phyloP scores from a whole-genome alignment of 2,113 vertebrate genomes.

The Atractosteus spatula region DNA sequence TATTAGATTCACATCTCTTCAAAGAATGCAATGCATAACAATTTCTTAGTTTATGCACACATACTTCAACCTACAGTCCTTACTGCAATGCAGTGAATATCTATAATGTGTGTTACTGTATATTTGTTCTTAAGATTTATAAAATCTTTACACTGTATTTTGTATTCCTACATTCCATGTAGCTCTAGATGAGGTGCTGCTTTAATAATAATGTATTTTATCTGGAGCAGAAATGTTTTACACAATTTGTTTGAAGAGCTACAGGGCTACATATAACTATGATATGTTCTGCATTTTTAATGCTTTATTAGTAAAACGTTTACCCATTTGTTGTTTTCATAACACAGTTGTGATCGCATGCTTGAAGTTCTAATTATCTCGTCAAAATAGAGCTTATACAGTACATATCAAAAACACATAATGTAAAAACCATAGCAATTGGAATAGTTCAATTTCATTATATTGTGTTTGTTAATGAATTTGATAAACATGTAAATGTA shows the following conservation, averaged over 20 bases:
- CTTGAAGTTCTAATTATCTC: conserved; percentile 66
- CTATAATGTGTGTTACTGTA: no score
- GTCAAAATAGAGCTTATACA: conserved; percentile 61
- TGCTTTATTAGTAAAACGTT: conserved; percentile 74
- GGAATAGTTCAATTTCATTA: no score
- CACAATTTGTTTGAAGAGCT: conserved; percentile 54
- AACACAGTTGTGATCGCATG: conserved; percentile 68
- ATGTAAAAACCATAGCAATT: conserved; percentile 36
- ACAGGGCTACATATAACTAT: conserved; percentile 55
- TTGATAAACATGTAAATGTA: conserved; percentile 32
- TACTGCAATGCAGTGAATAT: no score
- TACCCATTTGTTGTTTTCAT: conserved; percentile 71
- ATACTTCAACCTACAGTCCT: no score
- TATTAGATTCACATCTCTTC: no score
- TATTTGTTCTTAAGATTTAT: no score
- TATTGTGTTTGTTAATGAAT: no score
- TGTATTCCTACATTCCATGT: neutral
- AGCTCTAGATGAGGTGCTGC: conserved; percentile 45
- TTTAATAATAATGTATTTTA: conserved; percentile 54
- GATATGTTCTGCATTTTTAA: conserved; percentile 52
- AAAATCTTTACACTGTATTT: no score
- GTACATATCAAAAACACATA: conserved; percentile 39
- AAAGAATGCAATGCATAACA: no score
- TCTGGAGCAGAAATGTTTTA: conserved; percentile 36
- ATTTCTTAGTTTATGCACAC: no score